Conservation (phyloP, 1,140 invertebrate species). For the Daktulosphaira vitifoliae region DNA sequence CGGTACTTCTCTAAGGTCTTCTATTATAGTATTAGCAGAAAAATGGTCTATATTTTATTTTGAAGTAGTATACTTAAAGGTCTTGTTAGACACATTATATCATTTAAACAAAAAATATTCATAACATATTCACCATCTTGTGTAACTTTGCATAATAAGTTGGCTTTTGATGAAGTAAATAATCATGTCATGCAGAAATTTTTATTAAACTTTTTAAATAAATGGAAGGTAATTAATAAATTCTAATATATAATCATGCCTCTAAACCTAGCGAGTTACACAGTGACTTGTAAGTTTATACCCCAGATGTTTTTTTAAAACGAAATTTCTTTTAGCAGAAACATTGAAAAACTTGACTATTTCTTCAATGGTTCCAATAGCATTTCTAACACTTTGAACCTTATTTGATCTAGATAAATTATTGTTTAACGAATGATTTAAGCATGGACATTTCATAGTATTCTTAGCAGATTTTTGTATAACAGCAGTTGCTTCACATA, state of each 20-base stretch:
- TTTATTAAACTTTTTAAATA: background rate
- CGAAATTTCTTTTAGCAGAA: background rate
- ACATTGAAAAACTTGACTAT: background rate
- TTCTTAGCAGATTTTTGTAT: no score
- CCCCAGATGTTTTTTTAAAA: background rate
- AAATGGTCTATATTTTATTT: background rate
- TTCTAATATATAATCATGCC: background rate
- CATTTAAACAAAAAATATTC: background rate
- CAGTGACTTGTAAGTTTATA: background rate
- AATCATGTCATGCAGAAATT: background rate
- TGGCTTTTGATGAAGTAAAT: background rate
- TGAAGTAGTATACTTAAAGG: background rate
- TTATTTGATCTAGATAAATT: no score
- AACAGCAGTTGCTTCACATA: no score
- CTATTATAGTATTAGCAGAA: background rate
- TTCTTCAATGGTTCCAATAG: no score
- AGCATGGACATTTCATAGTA: no score
- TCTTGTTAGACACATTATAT: background rate
- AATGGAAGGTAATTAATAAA: background rate
- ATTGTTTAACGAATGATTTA: no score
- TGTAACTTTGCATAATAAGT: background rate
- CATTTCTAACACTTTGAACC: no score
- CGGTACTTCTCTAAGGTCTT: background rate
- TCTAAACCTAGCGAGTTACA: background rate
- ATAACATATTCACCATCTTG: background rate